phyloP scores from a whole-genome alignment of 2,888 invertebrate genomes.

The Caenorhabditis zanzibari region DNA sequence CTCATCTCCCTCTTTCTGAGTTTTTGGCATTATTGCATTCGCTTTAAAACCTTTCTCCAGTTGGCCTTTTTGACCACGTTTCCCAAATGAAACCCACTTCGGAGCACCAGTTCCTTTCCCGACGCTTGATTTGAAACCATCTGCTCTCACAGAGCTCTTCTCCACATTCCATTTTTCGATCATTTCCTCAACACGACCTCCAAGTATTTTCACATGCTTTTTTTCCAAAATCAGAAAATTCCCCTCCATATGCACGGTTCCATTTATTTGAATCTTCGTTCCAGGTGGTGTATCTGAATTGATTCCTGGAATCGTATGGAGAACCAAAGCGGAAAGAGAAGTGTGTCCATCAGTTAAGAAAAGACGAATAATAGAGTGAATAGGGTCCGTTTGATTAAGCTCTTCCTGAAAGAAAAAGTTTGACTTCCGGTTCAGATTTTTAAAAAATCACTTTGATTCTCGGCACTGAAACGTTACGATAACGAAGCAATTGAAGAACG shows the following conservation, averaged over 20 bases:
- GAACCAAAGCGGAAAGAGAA: conserved; percentile 47
- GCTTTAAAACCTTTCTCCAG: conserved; percentile 67
- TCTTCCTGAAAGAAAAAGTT: conserved; percentile 52
- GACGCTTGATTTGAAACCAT: conserved; percentile 43
- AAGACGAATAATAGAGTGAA: conserved; percentile 54
- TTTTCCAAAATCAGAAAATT: conserved; percentile 69
- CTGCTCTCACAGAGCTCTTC: conserved; percentile 61
- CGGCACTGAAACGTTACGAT: conserved; percentile 55
- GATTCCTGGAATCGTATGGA: conserved; percentile 54
- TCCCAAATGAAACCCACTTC: conserved; percentile 74
- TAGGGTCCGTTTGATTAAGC: conserved; percentile 34
- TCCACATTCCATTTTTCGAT: conserved; percentile 79
- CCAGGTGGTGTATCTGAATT: conserved; percentile 75
- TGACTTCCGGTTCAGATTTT: neutral
- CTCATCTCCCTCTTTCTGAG: conserved; percentile 37
- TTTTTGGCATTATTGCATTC: conserved; percentile 64
- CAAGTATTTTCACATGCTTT: conserved; percentile 72
- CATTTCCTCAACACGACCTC: conserved; percentile 76
- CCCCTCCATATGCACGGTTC: conserved; percentile 70
- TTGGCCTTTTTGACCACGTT: conserved; percentile 33
- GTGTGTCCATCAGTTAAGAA: conserved; percentile 70
- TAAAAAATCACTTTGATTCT: conserved; percentile 29
- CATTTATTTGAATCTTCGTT: conserved; percentile 71
- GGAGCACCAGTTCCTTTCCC: conserved; percentile 63
- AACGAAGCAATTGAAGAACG: conserved; percentile 64